phyloP scores from a whole-genome alignment of 2,888 invertebrate genomes.

The Ichneumoninae sp. region DNA sequence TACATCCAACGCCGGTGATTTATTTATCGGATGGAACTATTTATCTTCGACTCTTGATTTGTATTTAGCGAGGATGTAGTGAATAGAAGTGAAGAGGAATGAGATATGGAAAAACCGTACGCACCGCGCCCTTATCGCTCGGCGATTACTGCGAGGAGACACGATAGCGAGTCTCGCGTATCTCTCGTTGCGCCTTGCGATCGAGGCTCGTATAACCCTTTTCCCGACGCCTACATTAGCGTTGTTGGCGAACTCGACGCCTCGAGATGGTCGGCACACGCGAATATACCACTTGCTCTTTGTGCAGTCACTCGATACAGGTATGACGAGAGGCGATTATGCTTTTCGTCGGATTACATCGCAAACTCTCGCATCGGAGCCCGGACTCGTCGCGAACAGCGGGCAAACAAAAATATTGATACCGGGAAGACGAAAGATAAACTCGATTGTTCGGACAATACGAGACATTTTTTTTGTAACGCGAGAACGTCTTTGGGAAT shows the following conservation, averaged over 20 bases:
- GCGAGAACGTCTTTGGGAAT: not conserved
- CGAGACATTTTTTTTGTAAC: conserved; percentile 20
- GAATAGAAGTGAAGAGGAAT: conserved; percentile 23
- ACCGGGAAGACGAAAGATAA: conserved; percentile 23
- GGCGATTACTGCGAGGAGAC: conserved; percentile 54
- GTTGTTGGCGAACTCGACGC: conserved; percentile 41
- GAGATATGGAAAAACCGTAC: conserved; percentile 1
- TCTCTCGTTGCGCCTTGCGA: conserved; percentile 1
- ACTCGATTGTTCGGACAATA: conserved; percentile 35
- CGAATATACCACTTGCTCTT: not conserved
- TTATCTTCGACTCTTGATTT: conserved; percentile 48
- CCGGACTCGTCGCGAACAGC: not conserved
- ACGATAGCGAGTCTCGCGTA: conserved; percentile 53
- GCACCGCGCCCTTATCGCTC: conserved; percentile 51
- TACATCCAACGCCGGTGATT: conserved; percentile 31
- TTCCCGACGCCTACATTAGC: conserved; percentile 17
- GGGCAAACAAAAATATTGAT: conserved; percentile 33
- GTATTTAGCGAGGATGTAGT: conserved; percentile 42
- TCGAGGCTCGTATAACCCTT: not conserved
- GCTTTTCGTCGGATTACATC: conserved; percentile 43
- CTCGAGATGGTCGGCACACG: not conserved
- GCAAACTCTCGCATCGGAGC: not conserved
- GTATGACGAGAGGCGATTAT: conserved; percentile 9
- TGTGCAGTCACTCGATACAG: conserved; percentile 8
- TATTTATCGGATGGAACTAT: conserved; percentile 44